Evolutionary conservation across 1,140 invertebrate genomes (phyloP).

Genomic region (Anoplophora glabripennis): DNA sequence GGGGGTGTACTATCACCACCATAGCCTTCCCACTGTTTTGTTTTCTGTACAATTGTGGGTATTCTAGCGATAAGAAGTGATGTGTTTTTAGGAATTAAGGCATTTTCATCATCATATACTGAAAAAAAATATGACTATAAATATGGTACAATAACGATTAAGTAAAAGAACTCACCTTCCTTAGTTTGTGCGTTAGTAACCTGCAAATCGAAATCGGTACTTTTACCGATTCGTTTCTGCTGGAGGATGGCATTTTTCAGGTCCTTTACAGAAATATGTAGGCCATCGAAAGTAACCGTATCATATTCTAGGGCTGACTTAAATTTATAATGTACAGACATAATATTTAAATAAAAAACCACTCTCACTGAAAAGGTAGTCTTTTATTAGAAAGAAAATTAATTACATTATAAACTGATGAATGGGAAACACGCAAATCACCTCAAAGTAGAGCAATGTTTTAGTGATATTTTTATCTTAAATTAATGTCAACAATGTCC

Average conservation of each 20-base stretch:
- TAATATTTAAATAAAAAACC: conserved; percentile 44
- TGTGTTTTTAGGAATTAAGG: conserved; percentile 94
- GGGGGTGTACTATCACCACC: conserved; percentile 45
- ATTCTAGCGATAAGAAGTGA: conserved; percentile 93
- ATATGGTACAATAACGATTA: conserved; percentile 1
- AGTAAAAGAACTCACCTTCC: conserved; percentile 69
- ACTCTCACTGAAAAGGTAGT: not conserved
- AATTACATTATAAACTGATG: not conserved
- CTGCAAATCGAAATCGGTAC: conserved; percentile 91
- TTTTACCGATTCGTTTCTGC: conserved; percentile 91
- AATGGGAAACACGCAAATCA: not conserved
- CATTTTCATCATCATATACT: conserved; percentile 89
- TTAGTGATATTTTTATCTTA: too few relatives aligned
- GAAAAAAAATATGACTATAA: conserved; percentile 46
- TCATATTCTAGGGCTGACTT: conserved; percentile 93
- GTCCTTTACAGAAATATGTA: conserved; percentile 92
- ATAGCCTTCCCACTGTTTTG: conserved; percentile 65
- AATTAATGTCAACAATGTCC: too few relatives aligned
- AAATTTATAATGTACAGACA: conserved; percentile 98
- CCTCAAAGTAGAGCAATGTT: not conserved
- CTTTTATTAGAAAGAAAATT: not conserved
- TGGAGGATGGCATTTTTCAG: conserved; percentile 93
- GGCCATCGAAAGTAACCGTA: conserved; percentile 94
- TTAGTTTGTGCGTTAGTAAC: conserved; percentile 97
- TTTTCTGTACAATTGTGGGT: conserved; percentile 74